Percentiles rank a stretch among this genome's conserved stretches.
Evolutionary conservation across 2,797 vertebrate genomes (phyloP).

Genomic region (Glyptemys insculpta): DNA sequence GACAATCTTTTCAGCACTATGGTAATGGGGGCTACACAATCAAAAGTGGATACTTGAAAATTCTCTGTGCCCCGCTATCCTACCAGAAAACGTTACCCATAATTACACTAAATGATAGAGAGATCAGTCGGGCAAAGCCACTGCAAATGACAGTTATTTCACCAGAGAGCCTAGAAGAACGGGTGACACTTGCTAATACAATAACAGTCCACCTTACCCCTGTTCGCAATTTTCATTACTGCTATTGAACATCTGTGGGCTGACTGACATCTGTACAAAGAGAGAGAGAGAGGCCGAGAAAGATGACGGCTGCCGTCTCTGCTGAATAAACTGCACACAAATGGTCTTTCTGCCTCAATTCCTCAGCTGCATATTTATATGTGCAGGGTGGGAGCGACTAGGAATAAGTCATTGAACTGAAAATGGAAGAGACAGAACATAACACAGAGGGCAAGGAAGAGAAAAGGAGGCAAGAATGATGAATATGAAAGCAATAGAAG

Average conservation of each 20-base stretch:
- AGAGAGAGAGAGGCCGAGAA: not conserved
- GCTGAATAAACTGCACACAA: not conserved
- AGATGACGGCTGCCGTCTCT: not conserved
- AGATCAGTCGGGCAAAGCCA: constrained; percentile 53
- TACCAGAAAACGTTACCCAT: constrained; percentile 44
- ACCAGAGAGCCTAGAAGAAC: constrained; percentile 50
- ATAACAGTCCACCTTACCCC: constrained; percentile 45
- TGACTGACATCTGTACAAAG: constrained; percentile 7
- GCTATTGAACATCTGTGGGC: not conserved
- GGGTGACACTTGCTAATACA: constrained; percentile 55
- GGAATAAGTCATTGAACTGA: not conserved
- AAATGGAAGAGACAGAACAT: not conserved
- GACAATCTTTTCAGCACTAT: not conserved
- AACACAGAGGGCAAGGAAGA: not conserved
- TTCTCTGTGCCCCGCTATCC: not conserved
- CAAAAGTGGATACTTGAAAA: not conserved
- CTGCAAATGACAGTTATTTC: constrained; percentile 62
- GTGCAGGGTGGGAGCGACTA: not conserved
- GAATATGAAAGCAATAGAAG: not conserved
- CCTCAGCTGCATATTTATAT: not conserved
- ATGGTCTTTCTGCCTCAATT: not conserved
- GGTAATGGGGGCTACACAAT: not conserved
- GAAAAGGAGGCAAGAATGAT: not conserved
- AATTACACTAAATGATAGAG: constrained; percentile 61
- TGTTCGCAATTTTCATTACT: constrained; percentile 18